Base-by-base conservation (phyloP, 2,113 vertebrate species). In the Lontra canadensis region DNA sequence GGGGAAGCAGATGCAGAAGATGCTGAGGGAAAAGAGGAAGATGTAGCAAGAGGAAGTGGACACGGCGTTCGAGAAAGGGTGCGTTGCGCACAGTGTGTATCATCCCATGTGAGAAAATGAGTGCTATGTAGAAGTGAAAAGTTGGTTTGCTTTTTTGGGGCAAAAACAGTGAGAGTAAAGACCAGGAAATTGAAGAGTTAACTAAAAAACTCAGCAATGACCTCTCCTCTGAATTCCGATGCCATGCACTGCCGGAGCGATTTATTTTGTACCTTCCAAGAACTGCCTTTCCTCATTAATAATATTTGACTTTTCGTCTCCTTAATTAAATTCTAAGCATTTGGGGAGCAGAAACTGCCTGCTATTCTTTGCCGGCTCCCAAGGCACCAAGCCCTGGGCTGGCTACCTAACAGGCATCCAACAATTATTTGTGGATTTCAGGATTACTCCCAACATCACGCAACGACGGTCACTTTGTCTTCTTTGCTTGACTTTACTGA, bases 261-360 rank as follows among this genome's bases (percentile, higher is more conserved):
- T 44, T 96, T 34, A 80, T 44, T 44, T 85, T 10, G 4, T 83
- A 14, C 39, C 21, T 55, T 29, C 42, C 31, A 44, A 29, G 39
- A 47, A 18, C 21, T 21, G 34, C 42, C 52, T 49, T 79, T 82
- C 59, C 14, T 94, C 42, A 52, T 71, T 39, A 81, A 87, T 85
- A 39, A 42, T 49, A 34, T 86, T 18, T 83, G 79, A 82, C 4
- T 44, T 29, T 88, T 39, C 59, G 42, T 65, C 44, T 52, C 52
- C 47, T 96, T 88, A 78, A 89, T 86, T 88, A 83, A 74, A 90
- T 85, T 57, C 47, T 34, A 86, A 73, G 23, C 13, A 89, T 88
- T 74, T 12, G 4, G 61, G 83, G 44, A 89, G 34, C 36, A 12
- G 26, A 61, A 74, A 18, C 14, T 52, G 20, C 61, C 34, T 94